A percentile compares a stretch with the other conserved stretches of the same genome.
Evolutionary conservation across 30 jellyfish, hydroid and myxozoan species (phyloP).

Genomic region (Chironex yamaguchii): DNA sequence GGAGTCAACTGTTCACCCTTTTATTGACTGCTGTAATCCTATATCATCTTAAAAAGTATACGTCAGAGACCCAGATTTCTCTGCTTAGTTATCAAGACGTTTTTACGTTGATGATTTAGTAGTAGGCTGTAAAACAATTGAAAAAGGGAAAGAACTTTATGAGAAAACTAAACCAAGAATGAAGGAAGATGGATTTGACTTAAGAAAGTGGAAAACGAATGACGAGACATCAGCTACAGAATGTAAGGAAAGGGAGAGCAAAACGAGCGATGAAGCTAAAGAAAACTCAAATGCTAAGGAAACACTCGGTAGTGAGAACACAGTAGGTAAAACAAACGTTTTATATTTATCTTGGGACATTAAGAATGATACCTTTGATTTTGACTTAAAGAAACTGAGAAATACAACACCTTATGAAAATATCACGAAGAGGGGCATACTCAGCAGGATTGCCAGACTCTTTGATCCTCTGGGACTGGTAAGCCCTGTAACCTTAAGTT

Average conservation of each 20-base stretch:
- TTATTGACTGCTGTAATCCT: constrained; percentile 50
- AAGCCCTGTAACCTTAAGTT: constrained; percentile 28
- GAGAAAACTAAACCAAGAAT: constrained; percentile 16
- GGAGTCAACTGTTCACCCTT: constrained; percentile 40
- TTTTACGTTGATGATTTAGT: constrained; percentile 61
- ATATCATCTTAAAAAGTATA: constrained; percentile 20
- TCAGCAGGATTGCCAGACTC: constrained; percentile 53
- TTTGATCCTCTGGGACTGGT: constrained; percentile 70
- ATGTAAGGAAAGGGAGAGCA: not conserved
- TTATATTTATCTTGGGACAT: constrained; percentile 63
- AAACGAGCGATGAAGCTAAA: too few species aligned
- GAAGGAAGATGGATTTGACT: constrained; percentile 49
- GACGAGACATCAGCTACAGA: constrained; percentile 2
- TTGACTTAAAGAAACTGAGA: not conserved
- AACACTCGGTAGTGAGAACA: constrained; percentile 29
- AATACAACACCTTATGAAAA: not conserved
- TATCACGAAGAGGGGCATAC: constrained; percentile 32
- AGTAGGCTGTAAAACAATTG: constrained; percentile 24
- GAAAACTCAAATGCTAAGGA: constrained; percentile 50
- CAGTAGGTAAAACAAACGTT: constrained; percentile 16
- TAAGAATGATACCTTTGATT: constrained; percentile 31
- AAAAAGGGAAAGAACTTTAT: constrained; percentile 17
- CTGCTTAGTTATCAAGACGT: not conserved
- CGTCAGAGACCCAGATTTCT: constrained; percentile 29
- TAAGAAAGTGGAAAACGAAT: constrained; percentile 44